Evolutionary conservation across 2,113 vertebrate species (phyloP), one percentile per base, ranked within the genome.

Genomic region (Chinchilla lanigera): DNA sequence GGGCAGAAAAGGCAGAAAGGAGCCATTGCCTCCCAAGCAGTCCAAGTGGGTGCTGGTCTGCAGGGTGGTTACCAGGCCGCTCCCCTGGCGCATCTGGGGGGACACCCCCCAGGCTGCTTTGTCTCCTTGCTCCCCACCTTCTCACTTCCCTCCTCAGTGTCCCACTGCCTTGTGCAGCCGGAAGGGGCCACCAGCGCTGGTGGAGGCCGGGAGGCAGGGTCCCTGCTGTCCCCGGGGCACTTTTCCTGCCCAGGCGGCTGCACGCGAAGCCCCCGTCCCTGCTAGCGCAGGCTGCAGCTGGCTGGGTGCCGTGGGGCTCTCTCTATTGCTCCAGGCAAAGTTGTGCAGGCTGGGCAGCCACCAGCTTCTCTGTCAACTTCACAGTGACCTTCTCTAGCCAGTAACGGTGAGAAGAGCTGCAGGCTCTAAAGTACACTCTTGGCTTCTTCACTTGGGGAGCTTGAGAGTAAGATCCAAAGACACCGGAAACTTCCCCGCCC

Each of bases 381-480:
- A 41, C 30, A 60, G 5, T 19, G 69, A 87, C 35, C 11, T 28
- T 60, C 61, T 91, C 81, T 90, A 80, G 52, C 33, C 33, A 89
- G 56, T 47, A 85, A 35, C 13, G 89, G 86, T 93, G 56, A 67
- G 60, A 73, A 75, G 44, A 67, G 19, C 50, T 24, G 52, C 65
- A 75, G 61, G 14, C 10, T 71, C 69, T 73, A 47, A 81, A 87
- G 30, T 60, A 13, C 30, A 63, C 60, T 86, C 35, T 84, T 58
- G 28, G 44, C 47, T 86, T 81, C 80, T 93, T 94, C 41, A 28
- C 38, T 83, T 9, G 56, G 56, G n/a, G 11, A 86, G 41, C 5
- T 50, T 50, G 1, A 91, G 38, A 97, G 44, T 56, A 94, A 84
- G 22, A 56, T 22, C 35, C 78, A 69, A 92, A 85, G n/a, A 19